These are phyloP conservation scores for Scolopax mira DNA, from an alignment of 2,113 vertebrate genomes.

Conservation along the genomic window DNA sequence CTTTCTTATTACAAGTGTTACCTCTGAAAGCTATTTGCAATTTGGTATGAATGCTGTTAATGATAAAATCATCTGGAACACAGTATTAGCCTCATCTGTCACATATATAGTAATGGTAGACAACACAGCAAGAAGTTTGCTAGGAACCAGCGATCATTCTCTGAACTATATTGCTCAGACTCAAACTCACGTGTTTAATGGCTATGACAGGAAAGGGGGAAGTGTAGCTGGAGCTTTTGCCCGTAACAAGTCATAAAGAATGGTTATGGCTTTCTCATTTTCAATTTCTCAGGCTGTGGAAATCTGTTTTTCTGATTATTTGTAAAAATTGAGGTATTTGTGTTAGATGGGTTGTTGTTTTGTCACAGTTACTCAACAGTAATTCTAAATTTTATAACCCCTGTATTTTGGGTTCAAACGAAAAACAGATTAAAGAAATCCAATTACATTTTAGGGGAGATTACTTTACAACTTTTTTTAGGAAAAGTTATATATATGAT, in stretches of 20 bases:
- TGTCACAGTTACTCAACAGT: not conserved
- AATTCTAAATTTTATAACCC: not conserved
- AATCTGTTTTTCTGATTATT: conserved; percentile 18
- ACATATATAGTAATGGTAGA: not conserved
- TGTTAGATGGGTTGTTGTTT: not conserved
- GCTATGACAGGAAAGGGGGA: not conserved
- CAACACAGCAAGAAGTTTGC: not conserved
- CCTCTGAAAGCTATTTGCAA: not conserved
- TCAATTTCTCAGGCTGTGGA: not conserved
- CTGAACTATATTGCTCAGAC: not conserved
- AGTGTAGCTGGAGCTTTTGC: not conserved
- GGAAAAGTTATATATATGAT: not conserved
- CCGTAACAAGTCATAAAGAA: not conserved
- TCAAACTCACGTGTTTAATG: not conserved
- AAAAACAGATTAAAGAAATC: conserved; percentile 8
- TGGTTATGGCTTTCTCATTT: not conserved
- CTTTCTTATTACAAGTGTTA: not conserved
- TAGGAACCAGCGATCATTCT: not conserved
- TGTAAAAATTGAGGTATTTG: not conserved
- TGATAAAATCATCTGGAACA: not conserved
- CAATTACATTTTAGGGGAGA: not conserved
- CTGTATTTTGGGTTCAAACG: not conserved
- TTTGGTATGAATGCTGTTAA: not conserved
- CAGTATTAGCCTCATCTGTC: not conserved
- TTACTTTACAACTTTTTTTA: not conserved